Conservation (phyloP, 64 coral and sea anemone species). For the Actinia equina region DNA sequence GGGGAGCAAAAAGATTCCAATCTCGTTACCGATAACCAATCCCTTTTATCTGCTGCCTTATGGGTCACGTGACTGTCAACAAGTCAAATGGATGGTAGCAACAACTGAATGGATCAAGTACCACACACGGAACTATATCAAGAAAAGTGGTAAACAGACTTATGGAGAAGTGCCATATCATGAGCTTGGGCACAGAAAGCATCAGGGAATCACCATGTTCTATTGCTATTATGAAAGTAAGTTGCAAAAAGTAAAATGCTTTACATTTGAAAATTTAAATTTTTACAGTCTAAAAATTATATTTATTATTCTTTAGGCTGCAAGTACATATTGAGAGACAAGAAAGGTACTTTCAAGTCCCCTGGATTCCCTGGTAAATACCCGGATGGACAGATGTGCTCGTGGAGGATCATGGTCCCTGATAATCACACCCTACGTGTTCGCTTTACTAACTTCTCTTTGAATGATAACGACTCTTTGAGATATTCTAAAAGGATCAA, state of each 20-base stretch:
- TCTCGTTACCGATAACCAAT: not conserved
- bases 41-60: constrained; percentile 23
- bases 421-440: no score
- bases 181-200: not conserved
- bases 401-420: no score
- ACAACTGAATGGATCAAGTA: no score
- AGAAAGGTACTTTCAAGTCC: constrained; percentile 56
- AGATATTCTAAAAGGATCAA: no score
- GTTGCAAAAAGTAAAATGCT: not conserved
- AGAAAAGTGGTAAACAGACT: not conserved
- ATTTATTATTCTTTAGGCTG: no score
- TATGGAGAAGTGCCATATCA: not conserved
- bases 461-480: no score
- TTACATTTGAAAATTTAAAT: no score
- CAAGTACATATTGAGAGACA: no score
- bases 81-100: no score
- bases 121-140: not conserved
- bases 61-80: constrained; percentile 9
- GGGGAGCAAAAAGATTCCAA: not conserved
- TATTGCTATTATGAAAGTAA: constrained; percentile 23
- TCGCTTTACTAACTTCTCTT: no score
- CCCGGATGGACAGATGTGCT: no score
- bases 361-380: constrained; percentile 18
- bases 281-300: no score
- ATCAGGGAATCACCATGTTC: not conserved